Base-by-base conservation (phyloP, 1,140 invertebrate genomes). In the Cotesia chilonis region DNA sequence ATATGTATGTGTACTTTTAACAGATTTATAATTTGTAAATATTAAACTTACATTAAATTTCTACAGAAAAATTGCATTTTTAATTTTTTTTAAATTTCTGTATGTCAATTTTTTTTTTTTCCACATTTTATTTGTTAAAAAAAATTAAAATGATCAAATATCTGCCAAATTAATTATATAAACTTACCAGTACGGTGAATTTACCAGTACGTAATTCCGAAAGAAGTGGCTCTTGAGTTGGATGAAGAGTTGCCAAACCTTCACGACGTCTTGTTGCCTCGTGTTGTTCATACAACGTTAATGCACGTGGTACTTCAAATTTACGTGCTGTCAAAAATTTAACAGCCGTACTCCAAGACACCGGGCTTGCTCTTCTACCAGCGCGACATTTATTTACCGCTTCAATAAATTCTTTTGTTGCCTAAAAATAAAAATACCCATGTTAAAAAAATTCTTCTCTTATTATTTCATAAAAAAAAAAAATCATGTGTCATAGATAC, bases 291-390 rank as follows among this genome's bases (percentile, higher is more conserved):
- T 95, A 98, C 6, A 99, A 87, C 14, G 93, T 91, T 28, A 98
- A 88, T 14, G 97, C 96, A 79, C 96, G 90, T 17, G 90, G 87
- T 36, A 98, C 92, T 85, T 98, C 96, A 85, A 98, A 99, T 88
- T 98, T 99, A 57, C 97, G 91, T 66, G 97, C 97, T 79, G 95
- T 92, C 76, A 98, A 88, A 88, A 98, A 99, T 86, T 97, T 97
- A 63, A 98, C 91, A n/a, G 96, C 97, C 4, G 94, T 95, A 41
- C 92, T 91, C 88, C 92, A 92, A 57, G 92, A 91, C 10, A 95
- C 89, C 60, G 91, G 87, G 74, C 88, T 85, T 77, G 87, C 85
- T 83, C 90, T 82, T 81, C 91, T 85, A 71, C 88, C 82, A 73
- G 90, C 82, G 82, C 91, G 79, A 84, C 89, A 87, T 82, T 87